Conservation (phyloP, 2,888 invertebrate genomes). For the Mythimna vitellina region DNA sequence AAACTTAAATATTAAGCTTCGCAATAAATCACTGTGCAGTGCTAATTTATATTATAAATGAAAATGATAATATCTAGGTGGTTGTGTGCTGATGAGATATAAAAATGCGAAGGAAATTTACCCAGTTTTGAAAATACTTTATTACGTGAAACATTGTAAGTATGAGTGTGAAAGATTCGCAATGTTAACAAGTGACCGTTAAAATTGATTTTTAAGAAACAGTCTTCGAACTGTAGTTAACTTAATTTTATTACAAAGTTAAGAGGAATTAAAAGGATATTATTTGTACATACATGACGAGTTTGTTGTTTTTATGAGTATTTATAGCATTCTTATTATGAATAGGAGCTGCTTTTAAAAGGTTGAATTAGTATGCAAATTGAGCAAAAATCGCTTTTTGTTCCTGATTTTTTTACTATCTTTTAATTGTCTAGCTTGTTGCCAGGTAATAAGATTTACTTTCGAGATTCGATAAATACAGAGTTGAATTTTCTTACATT, state of each 20-base stretch:
- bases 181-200: constrained; percentile 55
- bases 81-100: constrained; percentile 64
- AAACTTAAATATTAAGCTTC: constrained; percentile 81
- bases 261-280: background rate
- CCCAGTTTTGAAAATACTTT: constrained; percentile 68
- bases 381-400: background rate
- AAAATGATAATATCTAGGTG: constrained; percentile 73
- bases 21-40: constrained; percentile 80
- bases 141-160: constrained; percentile 70
- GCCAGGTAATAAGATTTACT: constrained; percentile 10
- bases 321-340: background rate
- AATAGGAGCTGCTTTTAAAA: constrained; percentile 6
- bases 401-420: background rate
- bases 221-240: constrained; percentile 4
- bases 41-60: constrained; percentile 68
- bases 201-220: constrained; percentile 51
- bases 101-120: constrained; percentile 67
- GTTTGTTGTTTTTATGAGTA: background rate
- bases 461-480: constrained; percentile 26
- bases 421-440: constrained; percentile 7
- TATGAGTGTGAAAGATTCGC: constrained; percentile 58
- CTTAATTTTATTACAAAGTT: constrained; percentile 6
- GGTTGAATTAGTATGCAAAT: constrained; percentile 3
- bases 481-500: constrained; percentile 28
- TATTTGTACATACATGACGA: background rate